Percentiles rank a stretch among this genome's conserved stretches.
These are phyloP conservation scores for Porites lutea DNA, from an alignment of 64 coral and sea anemone species.

Conservation along the genomic window DNA sequence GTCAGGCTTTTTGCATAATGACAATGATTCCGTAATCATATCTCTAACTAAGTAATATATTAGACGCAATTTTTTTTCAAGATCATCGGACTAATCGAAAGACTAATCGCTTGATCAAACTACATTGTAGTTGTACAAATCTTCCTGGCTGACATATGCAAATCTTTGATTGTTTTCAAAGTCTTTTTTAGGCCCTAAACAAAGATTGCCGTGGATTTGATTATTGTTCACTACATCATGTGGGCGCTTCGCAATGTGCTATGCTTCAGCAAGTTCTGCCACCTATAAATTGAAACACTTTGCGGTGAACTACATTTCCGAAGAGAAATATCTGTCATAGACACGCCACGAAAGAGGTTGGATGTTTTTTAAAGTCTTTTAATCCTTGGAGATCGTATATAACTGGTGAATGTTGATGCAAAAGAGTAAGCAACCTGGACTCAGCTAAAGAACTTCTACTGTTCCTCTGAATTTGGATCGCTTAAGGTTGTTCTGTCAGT, in stretches of 20 bases:
- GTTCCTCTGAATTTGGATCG: too few species aligned
- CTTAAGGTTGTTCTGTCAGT: too few species aligned
- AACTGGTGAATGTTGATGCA: not conserved
- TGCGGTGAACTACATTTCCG: not conserved
- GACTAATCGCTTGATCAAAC: not conserved
- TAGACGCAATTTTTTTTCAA: too few species aligned
- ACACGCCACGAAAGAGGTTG: not conserved
- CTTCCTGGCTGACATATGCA: constrained; percentile 27
- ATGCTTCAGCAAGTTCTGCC: not conserved
- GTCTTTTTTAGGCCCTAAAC: not conserved
- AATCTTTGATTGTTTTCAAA: constrained; percentile 2
- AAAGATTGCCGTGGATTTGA: not conserved
- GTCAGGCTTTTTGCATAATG: not conserved
- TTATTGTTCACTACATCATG: not conserved
- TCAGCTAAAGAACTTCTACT: too few species aligned
- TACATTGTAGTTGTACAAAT: not conserved
- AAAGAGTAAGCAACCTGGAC: not conserved
- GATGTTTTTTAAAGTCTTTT: not conserved
- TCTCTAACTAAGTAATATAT: too few species aligned
- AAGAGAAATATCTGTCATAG: not conserved
- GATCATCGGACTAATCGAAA: too few species aligned
- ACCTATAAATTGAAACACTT: not conserved
- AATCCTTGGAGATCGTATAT: not conserved
- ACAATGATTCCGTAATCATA: not conserved
- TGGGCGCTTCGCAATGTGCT: not conserved